These are phyloP conservation scores for Ptilodon capucinus DNA, from an alignment of 2,888 invertebrate genomes.

Conservation along the genomic window DNA sequence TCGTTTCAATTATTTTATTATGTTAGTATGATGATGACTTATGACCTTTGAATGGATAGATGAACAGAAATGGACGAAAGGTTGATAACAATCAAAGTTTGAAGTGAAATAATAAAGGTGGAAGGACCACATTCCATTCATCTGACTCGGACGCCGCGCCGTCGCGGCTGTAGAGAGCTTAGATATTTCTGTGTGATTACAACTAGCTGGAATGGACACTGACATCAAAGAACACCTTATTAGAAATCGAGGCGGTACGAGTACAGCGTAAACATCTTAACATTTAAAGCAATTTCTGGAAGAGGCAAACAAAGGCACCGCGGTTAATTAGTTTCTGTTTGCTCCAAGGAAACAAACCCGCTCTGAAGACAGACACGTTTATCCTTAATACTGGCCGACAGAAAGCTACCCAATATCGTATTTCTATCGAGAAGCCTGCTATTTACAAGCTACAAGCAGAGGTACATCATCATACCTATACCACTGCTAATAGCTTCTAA, in stretches of 20 bases:
- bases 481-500: no score
- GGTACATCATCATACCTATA: no score
- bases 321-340: conserved; percentile 70
- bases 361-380: conserved; percentile 49
- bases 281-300: conserved; percentile 61
- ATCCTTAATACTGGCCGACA: conserved; percentile 9
- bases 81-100: conserved; percentile 32
- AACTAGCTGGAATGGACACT: conserved; percentile 33
- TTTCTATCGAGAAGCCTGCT: no score
- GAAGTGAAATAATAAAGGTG: conserved; percentile 32
- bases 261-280: conserved; percentile 47
- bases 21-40: neutral
- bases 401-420: neutral
- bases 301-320: conserved; percentile 67
- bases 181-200: conserved; percentile 37
- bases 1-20: no score
- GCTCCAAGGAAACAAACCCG: conserved; percentile 59
- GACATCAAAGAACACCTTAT: conserved; percentile 44
- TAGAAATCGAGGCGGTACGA: conserved; percentile 41
- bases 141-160: conserved; percentile 33
- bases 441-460: no score
- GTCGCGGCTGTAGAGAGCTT: conserved; percentile 36
- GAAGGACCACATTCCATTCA: conserved; percentile 43
- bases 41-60: neutral
- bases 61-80: conserved; percentile 20